Evolutionary conservation across 2,888 invertebrate genomes (phyloP).

Genomic region (Neoaliturus tenellus): DNA sequence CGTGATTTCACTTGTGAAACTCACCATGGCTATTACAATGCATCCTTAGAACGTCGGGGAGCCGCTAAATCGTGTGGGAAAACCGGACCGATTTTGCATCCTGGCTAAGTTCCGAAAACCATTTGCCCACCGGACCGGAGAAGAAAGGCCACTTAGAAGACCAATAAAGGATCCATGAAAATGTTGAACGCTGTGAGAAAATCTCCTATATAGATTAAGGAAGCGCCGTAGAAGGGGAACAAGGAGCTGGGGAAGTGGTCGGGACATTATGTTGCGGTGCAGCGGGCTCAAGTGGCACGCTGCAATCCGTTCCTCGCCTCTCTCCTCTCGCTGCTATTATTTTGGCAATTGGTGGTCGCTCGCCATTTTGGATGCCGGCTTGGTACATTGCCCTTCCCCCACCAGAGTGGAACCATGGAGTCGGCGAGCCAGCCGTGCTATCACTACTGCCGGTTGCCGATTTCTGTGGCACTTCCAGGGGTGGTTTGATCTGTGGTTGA

Average conservation of each 20-base stretch:
- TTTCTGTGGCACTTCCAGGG: no score
- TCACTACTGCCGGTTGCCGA: no score
- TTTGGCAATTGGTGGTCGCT: slow-evolving; percentile 46
- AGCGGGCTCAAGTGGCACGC: not conserved
- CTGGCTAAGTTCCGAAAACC: no score
- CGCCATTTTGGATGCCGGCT: slow-evolving; percentile 51
- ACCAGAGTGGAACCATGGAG: not conserved
- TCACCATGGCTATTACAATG: no score
- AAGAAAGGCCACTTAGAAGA: not conserved
- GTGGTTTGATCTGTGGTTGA: no score
- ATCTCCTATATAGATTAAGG: not conserved
- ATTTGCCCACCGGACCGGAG: no score
- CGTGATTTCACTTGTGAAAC: no score
- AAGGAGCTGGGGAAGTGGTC: not conserved
- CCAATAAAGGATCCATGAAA: not conserved
- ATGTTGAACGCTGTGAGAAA: not conserved
- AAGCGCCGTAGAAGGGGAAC: not conserved
- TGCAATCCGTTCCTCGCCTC: slow-evolving; percentile 31
- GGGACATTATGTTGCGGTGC: slow-evolving; percentile 30
- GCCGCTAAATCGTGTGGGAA: no score
- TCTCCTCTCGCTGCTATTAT: slow-evolving; percentile 40
- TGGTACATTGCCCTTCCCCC: slow-evolving; percentile 50
- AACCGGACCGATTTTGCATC: no score
- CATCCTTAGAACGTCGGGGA: no score
- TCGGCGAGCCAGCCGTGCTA: not conserved